Conservation (phyloP, 1,140 invertebrate species). For the Polyergus mexicanus region DNA sequence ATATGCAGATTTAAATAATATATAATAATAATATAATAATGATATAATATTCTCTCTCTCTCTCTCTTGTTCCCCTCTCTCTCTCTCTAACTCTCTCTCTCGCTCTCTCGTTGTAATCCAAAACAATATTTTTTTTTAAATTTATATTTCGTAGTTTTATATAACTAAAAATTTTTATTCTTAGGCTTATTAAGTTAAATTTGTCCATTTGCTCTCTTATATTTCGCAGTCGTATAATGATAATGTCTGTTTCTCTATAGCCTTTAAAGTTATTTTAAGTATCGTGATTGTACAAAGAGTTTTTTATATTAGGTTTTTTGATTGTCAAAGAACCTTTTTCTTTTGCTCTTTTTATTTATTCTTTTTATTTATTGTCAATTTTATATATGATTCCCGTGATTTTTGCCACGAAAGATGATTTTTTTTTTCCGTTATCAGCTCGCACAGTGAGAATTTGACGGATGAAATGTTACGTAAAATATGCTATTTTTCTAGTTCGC, state of each 20-base stretch:
- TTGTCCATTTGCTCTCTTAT: not conserved
- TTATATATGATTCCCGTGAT: not conserved
- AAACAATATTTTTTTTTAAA: not conserved
- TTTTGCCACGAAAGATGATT: not conserved
- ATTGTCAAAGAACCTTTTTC: too few relatives aligned
- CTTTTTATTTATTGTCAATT: not conserved
- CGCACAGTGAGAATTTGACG: not conserved
- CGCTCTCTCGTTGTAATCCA: too few relatives aligned
- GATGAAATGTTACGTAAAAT: slow-evolving; percentile 30
- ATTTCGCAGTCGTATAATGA: not conserved
- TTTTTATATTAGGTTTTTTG: too few relatives aligned
- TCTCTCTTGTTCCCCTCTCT: too few relatives aligned
- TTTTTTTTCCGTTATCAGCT: not conserved
- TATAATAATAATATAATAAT: too few relatives aligned
- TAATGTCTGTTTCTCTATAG: not conserved
- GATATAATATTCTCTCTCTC: too few relatives aligned
- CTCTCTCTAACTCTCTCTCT: too few relatives aligned
- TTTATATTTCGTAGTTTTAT: not conserved
- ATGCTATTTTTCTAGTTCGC: not conserved
- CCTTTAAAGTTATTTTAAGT: not conserved
- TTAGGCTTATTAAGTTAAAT: not conserved
- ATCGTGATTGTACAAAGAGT: not conserved
- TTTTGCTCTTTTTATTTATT: not conserved
- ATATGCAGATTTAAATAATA: not conserved
- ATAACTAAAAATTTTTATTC: not conserved